phyloP scores from a whole-genome alignment of 1,140 invertebrate genomes.

The Saccostrea echinata region DNA sequence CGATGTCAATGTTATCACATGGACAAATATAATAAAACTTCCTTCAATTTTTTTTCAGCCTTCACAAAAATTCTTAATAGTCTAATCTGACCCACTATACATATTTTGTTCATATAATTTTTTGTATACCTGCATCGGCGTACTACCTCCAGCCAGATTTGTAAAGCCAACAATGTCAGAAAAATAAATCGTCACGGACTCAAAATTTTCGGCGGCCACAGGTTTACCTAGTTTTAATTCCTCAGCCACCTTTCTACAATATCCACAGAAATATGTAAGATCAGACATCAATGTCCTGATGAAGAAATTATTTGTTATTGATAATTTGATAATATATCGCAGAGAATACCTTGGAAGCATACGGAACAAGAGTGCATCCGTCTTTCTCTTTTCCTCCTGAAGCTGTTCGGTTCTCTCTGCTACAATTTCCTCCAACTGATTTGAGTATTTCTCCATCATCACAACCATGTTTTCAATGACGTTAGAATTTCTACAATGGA shows the following conservation, averaged over 20 bases:
- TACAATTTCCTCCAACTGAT: constrained; percentile 94
- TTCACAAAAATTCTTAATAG: too few species aligned
- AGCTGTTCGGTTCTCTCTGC: constrained; percentile 92
- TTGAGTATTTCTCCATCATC: constrained; percentile 96
- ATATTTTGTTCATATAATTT: too few species aligned
- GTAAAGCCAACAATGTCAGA: constrained; percentile 92
- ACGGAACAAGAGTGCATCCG: constrained; percentile 93
- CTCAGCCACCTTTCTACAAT: constrained; percentile 83
- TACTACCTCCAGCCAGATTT: constrained; percentile 89
- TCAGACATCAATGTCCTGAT: too few species aligned
- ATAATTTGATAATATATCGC: too few species aligned
- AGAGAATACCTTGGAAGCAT: constrained; percentile 90
- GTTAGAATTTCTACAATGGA: constrained; percentile 88
- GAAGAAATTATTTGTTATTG: too few species aligned
- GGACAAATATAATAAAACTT: too few species aligned
- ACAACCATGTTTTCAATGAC: constrained; percentile 97
- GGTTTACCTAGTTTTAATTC: constrained; percentile 69
- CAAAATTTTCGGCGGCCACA: constrained; percentile 71
- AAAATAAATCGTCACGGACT: constrained; percentile 83
- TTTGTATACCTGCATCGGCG: constrained; percentile 86
- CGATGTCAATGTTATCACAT: too few species aligned
- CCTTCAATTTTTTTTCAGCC: too few species aligned
- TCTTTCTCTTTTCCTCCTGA: constrained; percentile 95
- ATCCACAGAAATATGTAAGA: background rate
- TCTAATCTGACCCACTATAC: too few species aligned